Evolutionary conservation across 2,113 vertebrate genomes (phyloP).

Genomic region (Spea multiplicata): DNA sequence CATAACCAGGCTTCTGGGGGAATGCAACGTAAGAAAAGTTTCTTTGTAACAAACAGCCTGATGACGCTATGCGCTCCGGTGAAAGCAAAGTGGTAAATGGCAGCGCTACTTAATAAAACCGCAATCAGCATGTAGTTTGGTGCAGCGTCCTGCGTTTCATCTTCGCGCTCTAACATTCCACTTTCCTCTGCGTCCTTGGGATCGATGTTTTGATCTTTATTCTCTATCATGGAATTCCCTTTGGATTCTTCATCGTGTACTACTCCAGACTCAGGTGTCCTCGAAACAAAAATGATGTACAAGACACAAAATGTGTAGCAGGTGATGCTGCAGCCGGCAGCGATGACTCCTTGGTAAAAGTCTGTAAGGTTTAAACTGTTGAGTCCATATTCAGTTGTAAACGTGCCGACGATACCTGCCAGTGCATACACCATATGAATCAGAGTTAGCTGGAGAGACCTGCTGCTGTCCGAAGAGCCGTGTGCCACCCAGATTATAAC

Average conservation of each 20-base stretch:
- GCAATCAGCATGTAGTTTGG: conserved; percentile 53
- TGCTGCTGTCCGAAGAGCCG: no score
- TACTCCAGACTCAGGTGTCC: conserved; percentile 51
- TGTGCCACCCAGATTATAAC: no score
- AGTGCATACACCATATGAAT: no score
- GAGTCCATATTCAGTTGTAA: conserved; percentile 86
- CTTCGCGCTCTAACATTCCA: conserved; percentile 29
- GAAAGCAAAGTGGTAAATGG: conserved; percentile 77
- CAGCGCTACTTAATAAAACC: conserved; percentile 65
- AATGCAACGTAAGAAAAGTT: conserved; percentile 78
- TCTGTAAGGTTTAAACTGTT: conserved; percentile 56
- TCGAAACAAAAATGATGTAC: conserved; percentile 69
- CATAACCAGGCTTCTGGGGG: conserved; percentile 72
- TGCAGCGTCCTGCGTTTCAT: neutral
- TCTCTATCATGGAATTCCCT: neutral
- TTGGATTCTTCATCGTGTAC: neutral
- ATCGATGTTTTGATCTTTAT: conserved; percentile 33
- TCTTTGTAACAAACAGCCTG: conserved; percentile 76
- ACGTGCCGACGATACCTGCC: conserved; percentile 77
- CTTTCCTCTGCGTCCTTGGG: conserved; percentile 48
- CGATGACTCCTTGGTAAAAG: conserved; percentile 65
- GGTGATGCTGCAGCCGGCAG: conserved; percentile 69
- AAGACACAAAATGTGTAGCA: conserved; percentile 73
- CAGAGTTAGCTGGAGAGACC: no score
- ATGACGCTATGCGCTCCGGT: conserved; percentile 73